A percentile compares a stretch with the other conserved stretches of the same genome.
Conservation (phyloP, 64 coral and sea anemone genomes). For the Actinia tenebrosa region DNA sequence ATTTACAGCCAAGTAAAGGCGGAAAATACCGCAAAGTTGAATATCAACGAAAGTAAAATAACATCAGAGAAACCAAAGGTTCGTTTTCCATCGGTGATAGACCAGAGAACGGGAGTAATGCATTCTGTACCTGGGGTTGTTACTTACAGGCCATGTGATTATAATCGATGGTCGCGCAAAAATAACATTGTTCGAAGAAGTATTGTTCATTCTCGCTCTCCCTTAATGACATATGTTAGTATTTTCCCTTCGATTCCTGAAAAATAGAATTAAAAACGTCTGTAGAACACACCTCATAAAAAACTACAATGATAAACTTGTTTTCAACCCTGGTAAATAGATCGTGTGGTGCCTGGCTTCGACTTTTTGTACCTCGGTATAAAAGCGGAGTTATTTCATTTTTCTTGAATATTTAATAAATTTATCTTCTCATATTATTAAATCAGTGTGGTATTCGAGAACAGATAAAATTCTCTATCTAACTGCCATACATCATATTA, state of each 20-base stretch:
- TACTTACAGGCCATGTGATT: background rate
- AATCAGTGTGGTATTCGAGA: too few relatives aligned
- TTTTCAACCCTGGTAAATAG: too few relatives aligned
- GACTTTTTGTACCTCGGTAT: too few relatives aligned
- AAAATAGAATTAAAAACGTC: background rate
- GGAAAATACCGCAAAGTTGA: background rate
- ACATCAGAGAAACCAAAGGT: background rate
- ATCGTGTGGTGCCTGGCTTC: too few relatives aligned
- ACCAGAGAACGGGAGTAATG: slow-evolving; percentile 16
- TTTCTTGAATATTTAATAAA: too few relatives aligned
- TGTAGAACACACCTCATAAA: too few relatives aligned
- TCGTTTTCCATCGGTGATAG: slow-evolving; percentile 18
- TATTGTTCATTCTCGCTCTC: background rate
- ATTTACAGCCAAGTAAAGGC: background rate
- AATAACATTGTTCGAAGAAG: slow-evolving; percentile 2
- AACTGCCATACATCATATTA: too few relatives aligned
- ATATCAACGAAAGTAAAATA: background rate
- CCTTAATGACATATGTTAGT: background rate
- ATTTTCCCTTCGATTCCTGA: slow-evolving; percentile 15
- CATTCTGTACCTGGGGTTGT: slow-evolving; percentile 17
- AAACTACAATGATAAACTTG: too few relatives aligned
- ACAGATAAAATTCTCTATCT: too few relatives aligned
- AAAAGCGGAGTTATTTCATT: too few relatives aligned
- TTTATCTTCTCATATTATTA: too few relatives aligned
- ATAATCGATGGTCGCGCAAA: slow-evolving; percentile 23